A percentile compares a stretch with the other conserved stretches of the same genome.
Evolutionary conservation across 2,888 invertebrate species (phyloP).

Genomic region (Cistogaster globosa): DNA sequence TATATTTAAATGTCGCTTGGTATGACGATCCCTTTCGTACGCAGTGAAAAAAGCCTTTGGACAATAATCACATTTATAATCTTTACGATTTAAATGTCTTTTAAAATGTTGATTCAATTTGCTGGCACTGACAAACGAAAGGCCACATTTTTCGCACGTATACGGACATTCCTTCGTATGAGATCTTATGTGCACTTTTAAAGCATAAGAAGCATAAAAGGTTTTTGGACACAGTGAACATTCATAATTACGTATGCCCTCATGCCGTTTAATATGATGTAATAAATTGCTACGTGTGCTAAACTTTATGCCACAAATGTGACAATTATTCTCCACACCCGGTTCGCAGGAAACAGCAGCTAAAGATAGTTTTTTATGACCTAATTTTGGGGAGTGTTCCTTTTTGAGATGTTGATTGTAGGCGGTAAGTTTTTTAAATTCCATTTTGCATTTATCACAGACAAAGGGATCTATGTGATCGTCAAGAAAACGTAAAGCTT

Average conservation of each 20-base stretch:
- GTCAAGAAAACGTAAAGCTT: slow-evolving; percentile 76
- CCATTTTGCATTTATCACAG: slow-evolving; percentile 74
- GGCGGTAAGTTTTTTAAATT: slow-evolving; percentile 76
- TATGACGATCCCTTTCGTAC: slow-evolving; percentile 78
- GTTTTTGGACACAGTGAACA: slow-evolving; percentile 77
- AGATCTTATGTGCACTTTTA: slow-evolving; percentile 77
- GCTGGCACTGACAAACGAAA: slow-evolving; percentile 79
- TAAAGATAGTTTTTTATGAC: background rate
- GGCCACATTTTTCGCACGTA: slow-evolving; percentile 80
- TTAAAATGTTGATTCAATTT: slow-evolving; percentile 80
- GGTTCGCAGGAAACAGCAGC: background rate
- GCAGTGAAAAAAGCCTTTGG: slow-evolving; percentile 79
- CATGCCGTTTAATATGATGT: slow-evolving; percentile 77
- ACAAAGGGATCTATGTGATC: slow-evolving; percentile 78
- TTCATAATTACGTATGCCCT: slow-evolving; percentile 75
- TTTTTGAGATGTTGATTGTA: slow-evolving; percentile 75
- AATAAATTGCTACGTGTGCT: slow-evolving; percentile 77
- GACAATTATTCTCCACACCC: slow-evolving; percentile 76
- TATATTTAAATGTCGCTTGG: slow-evolving; percentile 78
- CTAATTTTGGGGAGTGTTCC: slow-evolving; percentile 70
- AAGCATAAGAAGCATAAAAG: slow-evolving; percentile 77
- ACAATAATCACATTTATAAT: slow-evolving; percentile 77
- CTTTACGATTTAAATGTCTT: slow-evolving; percentile 77
- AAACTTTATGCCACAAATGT: slow-evolving; percentile 79
- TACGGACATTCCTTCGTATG: slow-evolving; percentile 80